Conservation (phyloP, 2,113 vertebrate species). For the Myotis yumanensis region DNA sequence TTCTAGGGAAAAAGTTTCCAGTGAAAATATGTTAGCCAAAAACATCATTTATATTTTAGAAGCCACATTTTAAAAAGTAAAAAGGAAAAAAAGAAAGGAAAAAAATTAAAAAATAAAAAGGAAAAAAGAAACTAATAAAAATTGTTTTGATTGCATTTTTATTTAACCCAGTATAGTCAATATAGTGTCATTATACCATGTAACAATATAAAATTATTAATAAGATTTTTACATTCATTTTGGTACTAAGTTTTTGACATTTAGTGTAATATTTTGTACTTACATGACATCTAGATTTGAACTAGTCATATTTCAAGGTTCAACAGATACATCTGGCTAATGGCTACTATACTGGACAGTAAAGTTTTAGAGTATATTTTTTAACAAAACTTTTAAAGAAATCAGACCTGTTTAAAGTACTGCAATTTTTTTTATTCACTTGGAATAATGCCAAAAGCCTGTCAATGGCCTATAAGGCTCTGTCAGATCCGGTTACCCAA, state of each 20-base stretch:
- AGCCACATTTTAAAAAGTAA: background rate
- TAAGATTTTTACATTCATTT: background rate
- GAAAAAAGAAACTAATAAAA: background rate
- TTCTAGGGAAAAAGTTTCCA: background rate
- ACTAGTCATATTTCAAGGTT: background rate
- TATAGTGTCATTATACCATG: background rate
- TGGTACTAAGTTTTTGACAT: background rate
- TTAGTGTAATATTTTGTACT: background rate
- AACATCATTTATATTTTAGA: background rate
- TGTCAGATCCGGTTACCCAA: background rate
- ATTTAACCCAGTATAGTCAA: background rate
- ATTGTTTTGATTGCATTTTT: background rate
- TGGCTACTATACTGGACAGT: background rate
- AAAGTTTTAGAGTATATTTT: background rate
- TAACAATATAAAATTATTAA: background rate
- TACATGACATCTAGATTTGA: background rate
- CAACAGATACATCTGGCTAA: background rate
- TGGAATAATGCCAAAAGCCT: background rate
- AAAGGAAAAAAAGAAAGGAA: background rate
- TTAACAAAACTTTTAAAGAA: background rate
- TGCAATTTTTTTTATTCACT: background rate
- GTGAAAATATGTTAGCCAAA: background rate
- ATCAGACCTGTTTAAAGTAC: background rate
- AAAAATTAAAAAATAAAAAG: background rate
- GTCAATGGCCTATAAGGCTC: no score